Conservation (phyloP, 2,797 vertebrate genomes). For the Adelosebastes latens region DNA sequence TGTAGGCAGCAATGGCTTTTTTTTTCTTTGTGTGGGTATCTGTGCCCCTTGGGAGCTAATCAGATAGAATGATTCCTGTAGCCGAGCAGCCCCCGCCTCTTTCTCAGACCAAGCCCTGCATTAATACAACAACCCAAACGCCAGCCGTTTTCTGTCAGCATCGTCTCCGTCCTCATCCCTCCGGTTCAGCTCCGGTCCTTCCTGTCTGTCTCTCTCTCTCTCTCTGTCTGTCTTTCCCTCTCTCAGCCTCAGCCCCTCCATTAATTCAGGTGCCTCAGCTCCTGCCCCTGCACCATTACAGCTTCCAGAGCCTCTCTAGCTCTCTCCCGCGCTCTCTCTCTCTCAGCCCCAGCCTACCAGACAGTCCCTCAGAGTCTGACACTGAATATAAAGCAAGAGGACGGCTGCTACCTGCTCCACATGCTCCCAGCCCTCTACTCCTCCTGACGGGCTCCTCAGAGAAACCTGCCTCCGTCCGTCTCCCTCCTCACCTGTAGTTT, state of each 20-base stretch:
- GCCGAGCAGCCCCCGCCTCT: conserved; percentile 55
- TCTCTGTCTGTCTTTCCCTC: conserved; percentile 20
- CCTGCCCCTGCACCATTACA: conserved; percentile 71
- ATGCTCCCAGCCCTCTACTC: conserved; percentile 74
- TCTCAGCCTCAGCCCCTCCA: conserved; percentile 57
- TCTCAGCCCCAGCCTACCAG: conserved; percentile 72
- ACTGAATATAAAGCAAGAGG: conserved; percentile 83
- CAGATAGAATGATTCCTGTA: conserved; percentile 80
- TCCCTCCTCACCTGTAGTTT: conserved; percentile 76
- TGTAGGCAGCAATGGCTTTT: conserved; percentile 55
- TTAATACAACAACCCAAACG: conserved; percentile 62
- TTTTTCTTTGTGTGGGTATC: conserved; percentile 73
- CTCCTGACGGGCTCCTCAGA: conserved; percentile 71
- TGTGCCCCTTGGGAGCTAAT: conserved; percentile 77
- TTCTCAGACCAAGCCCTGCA: conserved; percentile 56
- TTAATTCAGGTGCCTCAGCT: conserved; percentile 78
- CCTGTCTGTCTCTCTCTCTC: conserved; percentile 26
- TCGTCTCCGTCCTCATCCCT: conserved; percentile 25
- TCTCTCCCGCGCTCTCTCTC: conserved; percentile 41
- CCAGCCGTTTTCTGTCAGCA: conserved; percentile 20
- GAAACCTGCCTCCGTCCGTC: conserved; percentile 64
- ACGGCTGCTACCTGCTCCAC: conserved; percentile 80
- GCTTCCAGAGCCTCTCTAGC: conserved; percentile 62
- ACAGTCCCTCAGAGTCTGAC: conserved; percentile 78
- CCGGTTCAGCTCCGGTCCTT: conserved; percentile 6